These are phyloP conservation scores for Allacma fusca DNA, from an alignment of 2,888 invertebrate genomes.

Conservation along the genomic window DNA sequence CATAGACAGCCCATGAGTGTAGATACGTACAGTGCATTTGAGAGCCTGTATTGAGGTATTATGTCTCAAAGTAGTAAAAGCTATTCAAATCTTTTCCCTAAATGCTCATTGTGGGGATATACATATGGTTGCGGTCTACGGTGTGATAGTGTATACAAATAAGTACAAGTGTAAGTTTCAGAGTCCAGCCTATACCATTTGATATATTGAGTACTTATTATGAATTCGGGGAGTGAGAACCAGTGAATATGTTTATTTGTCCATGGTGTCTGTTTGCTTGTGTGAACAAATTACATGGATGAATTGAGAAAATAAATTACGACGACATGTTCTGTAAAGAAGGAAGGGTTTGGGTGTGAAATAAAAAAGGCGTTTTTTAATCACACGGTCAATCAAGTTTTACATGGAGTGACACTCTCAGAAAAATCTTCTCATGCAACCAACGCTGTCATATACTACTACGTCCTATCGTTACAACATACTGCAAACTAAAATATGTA, in stretches of 20 bases:
- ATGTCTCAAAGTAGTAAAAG: no score
- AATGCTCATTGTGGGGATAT: no score
- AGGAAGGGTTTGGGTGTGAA: slow-evolving; percentile 20
- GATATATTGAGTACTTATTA: neutral
- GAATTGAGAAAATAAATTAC: slow-evolving; percentile 33
- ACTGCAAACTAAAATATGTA: neutral
- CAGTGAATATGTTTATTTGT: slow-evolving; percentile 11
- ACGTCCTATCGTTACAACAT: neutral
- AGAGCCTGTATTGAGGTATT: no score
- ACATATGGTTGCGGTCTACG: no score
- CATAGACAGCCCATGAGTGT: no score
- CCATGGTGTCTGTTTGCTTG: slow-evolving; percentile 28
- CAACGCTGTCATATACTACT: neutral
- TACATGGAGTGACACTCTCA: slow-evolving; percentile 21
- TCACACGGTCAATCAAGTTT: slow-evolving; percentile 37
- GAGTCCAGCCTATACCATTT: neutral
- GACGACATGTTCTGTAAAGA: neutral
- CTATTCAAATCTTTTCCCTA: no score
- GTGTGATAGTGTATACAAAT: no score
- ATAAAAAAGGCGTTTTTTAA: slow-evolving; percentile 30
- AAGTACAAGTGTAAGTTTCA: no score
- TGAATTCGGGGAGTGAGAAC: neutral
- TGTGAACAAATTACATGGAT: slow-evolving; percentile 34
- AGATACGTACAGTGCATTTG: no score
- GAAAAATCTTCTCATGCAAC: neutral